Evolutionary conservation across 2,888 invertebrate genomes (phyloP), one percentile per base, ranked within the genome.

Genomic region (Phasia obesa): DNA sequence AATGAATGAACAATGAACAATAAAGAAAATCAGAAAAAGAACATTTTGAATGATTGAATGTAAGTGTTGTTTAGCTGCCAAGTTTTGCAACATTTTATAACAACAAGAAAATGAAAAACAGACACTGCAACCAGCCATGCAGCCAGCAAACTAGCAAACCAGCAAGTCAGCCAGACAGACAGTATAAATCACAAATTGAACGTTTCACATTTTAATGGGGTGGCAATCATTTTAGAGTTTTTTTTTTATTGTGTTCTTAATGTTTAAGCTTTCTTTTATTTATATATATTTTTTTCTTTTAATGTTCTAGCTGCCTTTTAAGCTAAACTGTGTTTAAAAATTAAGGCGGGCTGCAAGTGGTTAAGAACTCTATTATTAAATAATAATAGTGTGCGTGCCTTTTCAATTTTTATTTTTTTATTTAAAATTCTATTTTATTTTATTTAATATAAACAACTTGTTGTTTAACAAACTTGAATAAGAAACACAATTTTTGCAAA

Each of bases 351-450:
- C 71, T 67, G 53, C 13, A 89, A 88, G 87, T 88, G 88, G 89
- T 89, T 88, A 88, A 89, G 89, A 88, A 89, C 89, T 87, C 89
- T 89, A 88, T 89, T 89, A 90, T 89, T 89, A 88, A 90, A 90
- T 90, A 89, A 89, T 89, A 89, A 90, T 89, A 88, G 88, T 88
- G 88, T 89, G 90, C 89, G 73, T 73, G 78, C 83, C 75, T 70
- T 74, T 47, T 69, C 44, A 59, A 69, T 51, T 62, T 55, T 25
- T 71, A 57, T 62, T 6, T 62, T 23, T 55, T 64, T 35, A 35
- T 49, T 19, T 71, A 42, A 38, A 27, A 35, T 35, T 27, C 27
- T 27, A 4, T 27, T 27, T 11, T 27, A 5, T 55, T 15, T 62
- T 17, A 17, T 64, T 47, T 49, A 11, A 47, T 35, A 44, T 44